A percentile compares a stretch with the other conserved stretches of the same genome.
Evolutionary conservation across 2,888 invertebrate genomes (phyloP).

Genomic region (Portevinia maculata): DNA sequence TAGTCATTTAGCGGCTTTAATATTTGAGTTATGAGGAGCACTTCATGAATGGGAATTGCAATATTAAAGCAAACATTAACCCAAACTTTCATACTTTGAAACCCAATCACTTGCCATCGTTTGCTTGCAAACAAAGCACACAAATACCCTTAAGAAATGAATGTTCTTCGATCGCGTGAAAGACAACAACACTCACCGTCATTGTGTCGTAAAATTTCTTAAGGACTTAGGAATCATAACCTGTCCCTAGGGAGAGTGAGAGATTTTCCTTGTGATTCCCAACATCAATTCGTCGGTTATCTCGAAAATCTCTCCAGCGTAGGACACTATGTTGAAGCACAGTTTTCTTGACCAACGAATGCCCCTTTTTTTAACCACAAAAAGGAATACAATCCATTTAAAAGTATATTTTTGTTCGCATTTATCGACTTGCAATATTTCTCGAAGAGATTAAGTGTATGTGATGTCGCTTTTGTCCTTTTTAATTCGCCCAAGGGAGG

Average conservation of each 20-base stretch:
- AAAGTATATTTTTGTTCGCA: slow-evolving; percentile 61
- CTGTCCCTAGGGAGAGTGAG: slow-evolving; percentile 46
- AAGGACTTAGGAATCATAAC: slow-evolving; percentile 57
- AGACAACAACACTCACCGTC: slow-evolving; percentile 3
- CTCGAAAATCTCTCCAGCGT: slow-evolving; percentile 43
- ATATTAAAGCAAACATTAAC: not conserved
- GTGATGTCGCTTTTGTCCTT: slow-evolving; percentile 27
- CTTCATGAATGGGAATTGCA: slow-evolving; percentile 6
- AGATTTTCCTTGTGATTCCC: slow-evolving; percentile 23
- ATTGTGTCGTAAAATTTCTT: slow-evolving; percentile 51
- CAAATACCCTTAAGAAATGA: slow-evolving; percentile 50
- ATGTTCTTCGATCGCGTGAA: slow-evolving; percentile 3
- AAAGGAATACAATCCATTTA: slow-evolving; percentile 65
- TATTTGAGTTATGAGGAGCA: slow-evolving; percentile 20
- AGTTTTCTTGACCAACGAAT: slow-evolving; percentile 34
- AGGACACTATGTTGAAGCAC: slow-evolving; percentile 51
- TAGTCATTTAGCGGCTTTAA: slow-evolving; percentile 16
- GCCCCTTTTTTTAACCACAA: slow-evolving; percentile 23
- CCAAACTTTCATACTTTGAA: too few species aligned
- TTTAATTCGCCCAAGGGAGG: slow-evolving; percentile 38
- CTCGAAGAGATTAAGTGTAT: slow-evolving; percentile 56
- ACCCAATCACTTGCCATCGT: slow-evolving; percentile 12
- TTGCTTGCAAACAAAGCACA: slow-evolving; percentile 18
- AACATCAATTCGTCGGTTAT: slow-evolving; percentile 43
- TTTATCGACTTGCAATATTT: slow-evolving; percentile 62